Conservation (phyloP, 2,888 invertebrate species). For the Prosopocoilus inquinatus region DNA sequence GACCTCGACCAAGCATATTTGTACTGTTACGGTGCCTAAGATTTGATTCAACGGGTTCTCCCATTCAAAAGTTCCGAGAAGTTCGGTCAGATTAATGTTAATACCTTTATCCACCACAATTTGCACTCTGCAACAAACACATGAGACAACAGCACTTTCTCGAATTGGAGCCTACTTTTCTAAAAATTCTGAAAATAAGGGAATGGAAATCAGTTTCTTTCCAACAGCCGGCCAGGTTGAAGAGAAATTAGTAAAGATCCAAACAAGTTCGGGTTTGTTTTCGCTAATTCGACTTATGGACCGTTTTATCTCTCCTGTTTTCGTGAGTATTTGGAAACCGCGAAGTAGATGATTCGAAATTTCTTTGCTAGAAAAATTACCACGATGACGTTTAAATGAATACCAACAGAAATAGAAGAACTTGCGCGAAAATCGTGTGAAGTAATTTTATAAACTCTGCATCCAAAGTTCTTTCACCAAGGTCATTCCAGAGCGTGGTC, state of each 20-base stretch:
- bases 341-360: neutral
- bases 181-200: conserved; percentile 8
- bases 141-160: neutral
- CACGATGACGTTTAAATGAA: neutral
- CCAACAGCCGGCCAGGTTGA: conserved; percentile 4
- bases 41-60: conserved; percentile 6
- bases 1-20: conserved; percentile 46
- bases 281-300: neutral
- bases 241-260: conserved; percentile 5
- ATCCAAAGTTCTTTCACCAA: conserved; percentile 52
- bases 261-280: conserved; percentile 1
- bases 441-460: conserved; percentile 36
- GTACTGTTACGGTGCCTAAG: conserved; percentile 54
- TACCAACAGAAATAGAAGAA: neutral
- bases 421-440: conserved; percentile 22
- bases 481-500: conserved; percentile 59
- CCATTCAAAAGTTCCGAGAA: conserved; percentile 1
- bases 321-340: conserved; percentile 4
- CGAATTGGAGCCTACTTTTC: neutral
- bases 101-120: neutral
- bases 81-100: conserved; percentile 11
- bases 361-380: neutral
- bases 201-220: conserved; percentile 3
- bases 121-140: conserved; percentile 8
- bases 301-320: conserved; percentile 1